A percentile compares a stretch with the other conserved stretches of the same genome.
phyloP scores from a whole-genome alignment of 2,888 invertebrate species.

The Hetaerina titia region DNA sequence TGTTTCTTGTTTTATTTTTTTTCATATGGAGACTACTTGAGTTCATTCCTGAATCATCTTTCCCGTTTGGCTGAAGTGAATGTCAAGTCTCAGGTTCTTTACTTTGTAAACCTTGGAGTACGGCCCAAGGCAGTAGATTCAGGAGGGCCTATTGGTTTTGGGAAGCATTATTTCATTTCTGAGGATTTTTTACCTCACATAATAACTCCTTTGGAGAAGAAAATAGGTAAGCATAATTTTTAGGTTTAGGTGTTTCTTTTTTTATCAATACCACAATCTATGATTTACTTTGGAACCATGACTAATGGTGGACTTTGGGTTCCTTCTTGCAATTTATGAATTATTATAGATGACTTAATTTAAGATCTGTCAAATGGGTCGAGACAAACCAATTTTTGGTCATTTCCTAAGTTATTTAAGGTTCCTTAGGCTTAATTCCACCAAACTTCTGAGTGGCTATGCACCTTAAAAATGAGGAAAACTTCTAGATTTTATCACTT shows the following conservation, averaged over 20 bases:
- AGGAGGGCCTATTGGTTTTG: slow-evolving; percentile 77
- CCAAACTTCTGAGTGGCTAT: too few relatives aligned
- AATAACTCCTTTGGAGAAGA: slow-evolving; percentile 92
- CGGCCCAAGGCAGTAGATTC: slow-evolving; percentile 82
- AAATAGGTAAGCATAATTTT: slow-evolving; percentile 79
- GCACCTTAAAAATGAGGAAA: too few relatives aligned
- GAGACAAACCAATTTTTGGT: too few relatives aligned
- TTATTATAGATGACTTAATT: too few relatives aligned
- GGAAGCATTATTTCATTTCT: slow-evolving; percentile 83
- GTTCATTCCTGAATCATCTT: slow-evolving; percentile 86
- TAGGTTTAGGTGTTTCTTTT: background rate
- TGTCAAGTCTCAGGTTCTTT: slow-evolving; percentile 93
- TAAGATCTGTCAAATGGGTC: too few relatives aligned
- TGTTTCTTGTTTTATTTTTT: slow-evolving; percentile 68
- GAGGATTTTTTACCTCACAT: slow-evolving; percentile 88
- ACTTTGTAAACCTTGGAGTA: slow-evolving; percentile 88
- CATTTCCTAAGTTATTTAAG: too few relatives aligned
- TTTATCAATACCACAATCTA: too few relatives aligned
- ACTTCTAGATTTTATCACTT: too few relatives aligned
- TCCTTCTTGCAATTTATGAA: too few relatives aligned
- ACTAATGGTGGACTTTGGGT: too few relatives aligned
- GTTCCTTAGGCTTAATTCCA: too few relatives aligned
- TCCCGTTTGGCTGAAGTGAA: slow-evolving; percentile 87
- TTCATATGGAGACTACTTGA: slow-evolving; percentile 84
- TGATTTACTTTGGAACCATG: too few relatives aligned